Percentiles rank a stretch among this genome's conserved stretches.
phyloP scores from a whole-genome alignment of 2,113 vertebrate genomes.

The Pteropus alecto region DNA sequence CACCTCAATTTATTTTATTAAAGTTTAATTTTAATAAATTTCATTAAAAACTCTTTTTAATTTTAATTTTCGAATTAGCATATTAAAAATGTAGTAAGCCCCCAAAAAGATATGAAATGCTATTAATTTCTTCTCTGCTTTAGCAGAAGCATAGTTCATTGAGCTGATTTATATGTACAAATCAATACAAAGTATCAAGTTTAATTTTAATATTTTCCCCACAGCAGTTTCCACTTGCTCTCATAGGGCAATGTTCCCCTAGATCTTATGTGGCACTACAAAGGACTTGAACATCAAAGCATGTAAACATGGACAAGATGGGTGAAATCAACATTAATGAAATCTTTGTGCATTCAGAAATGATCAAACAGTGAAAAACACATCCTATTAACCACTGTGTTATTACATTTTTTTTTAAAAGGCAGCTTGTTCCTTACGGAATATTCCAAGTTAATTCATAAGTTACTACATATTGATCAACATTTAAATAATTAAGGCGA shows the following conservation, averaged over 20 bases:
- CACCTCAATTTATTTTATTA: not conserved
- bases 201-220: constrained; percentile 59
- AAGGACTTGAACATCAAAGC: constrained; percentile 67
- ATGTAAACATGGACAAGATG: constrained; percentile 62
- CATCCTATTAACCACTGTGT: constrained; percentile 63
- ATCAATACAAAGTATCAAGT: constrained; percentile 34
- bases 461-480: constrained; percentile 58
- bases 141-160: constrained; percentile 8
- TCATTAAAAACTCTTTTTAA: not conserved
- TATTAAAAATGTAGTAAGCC: not conserved
- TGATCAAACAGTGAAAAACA: constrained; percentile 74
- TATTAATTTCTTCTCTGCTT: not conserved
- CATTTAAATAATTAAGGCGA: constrained; percentile 54
- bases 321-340: constrained; percentile 67
- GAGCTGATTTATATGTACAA: constrained; percentile 30
- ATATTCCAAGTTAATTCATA: constrained; percentile 51
- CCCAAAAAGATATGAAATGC: not conserved
- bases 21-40: not conserved
- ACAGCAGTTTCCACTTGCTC: constrained; percentile 54
- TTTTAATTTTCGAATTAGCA: not conserved
- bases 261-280: constrained; percentile 66
- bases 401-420: constrained; percentile 63
- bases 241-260: constrained; percentile 51
- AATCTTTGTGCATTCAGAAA: constrained; percentile 70
- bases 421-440: constrained; percentile 42